phyloP scores from a whole-genome alignment of 2,888 invertebrate species.

The Dasypogon diadema region DNA sequence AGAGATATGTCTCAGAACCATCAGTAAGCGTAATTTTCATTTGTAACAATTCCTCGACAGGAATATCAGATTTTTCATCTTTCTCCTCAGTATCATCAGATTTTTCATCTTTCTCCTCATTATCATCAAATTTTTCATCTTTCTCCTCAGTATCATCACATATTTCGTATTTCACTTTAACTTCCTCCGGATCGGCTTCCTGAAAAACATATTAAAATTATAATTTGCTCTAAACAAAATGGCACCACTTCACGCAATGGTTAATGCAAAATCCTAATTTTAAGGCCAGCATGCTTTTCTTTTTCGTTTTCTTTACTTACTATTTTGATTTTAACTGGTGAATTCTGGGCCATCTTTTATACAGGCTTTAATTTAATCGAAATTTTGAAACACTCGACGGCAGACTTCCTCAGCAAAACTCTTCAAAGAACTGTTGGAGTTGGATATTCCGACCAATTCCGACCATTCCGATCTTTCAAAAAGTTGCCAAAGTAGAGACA shows the following conservation, averaged over 20 bases:
- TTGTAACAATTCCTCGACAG: slow-evolving; percentile 4
- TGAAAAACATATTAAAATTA: too few species aligned
- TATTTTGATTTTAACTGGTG: not conserved
- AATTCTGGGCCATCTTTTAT: too few species aligned
- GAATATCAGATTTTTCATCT: slow-evolving; percentile 7
- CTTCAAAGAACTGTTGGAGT: too few species aligned
- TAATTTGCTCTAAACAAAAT: not conserved
- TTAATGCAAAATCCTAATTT: too few species aligned
- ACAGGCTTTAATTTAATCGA: too few species aligned
- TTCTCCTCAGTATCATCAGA: not conserved
- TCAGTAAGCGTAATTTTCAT: slow-evolving; percentile 51
- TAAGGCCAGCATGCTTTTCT: too few species aligned
- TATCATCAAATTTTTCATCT: slow-evolving; percentile 11
- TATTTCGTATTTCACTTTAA: not conserved
- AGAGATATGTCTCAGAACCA: slow-evolving; percentile 47
- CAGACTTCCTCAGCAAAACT: too few species aligned
- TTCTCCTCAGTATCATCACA: not conserved
- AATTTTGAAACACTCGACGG: too few species aligned
- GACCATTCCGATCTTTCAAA: too few species aligned
- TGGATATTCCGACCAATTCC: too few species aligned
- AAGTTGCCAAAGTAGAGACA: too few species aligned
- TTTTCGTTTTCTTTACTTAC: not conserved
- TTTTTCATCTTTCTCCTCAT: not conserved
- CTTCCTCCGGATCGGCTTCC: not conserved
- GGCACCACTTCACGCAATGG: not conserved